A percentile compares a stretch with the other conserved stretches of the same genome.
Conservation (phyloP, 2,113 vertebrate species). For the Puma concolor region DNA sequence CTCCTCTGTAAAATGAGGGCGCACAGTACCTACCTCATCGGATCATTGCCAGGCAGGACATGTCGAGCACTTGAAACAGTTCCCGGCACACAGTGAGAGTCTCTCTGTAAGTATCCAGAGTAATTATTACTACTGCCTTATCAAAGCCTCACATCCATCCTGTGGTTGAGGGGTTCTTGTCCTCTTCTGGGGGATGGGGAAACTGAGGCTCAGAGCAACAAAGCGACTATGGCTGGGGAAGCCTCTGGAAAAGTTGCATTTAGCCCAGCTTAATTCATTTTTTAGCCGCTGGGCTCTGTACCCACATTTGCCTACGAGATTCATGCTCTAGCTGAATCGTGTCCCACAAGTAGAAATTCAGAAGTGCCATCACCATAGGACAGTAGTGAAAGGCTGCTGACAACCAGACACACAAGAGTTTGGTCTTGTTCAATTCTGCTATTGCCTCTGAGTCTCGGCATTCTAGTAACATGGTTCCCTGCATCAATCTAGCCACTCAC, state of each 20-base stretch:
- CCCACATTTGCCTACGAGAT: not conserved
- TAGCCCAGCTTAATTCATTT: not conserved
- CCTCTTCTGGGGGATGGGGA: not conserved
- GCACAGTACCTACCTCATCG: fast-evolving
- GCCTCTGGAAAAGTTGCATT: not conserved
- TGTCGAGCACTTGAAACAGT: not conserved
- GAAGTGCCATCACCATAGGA: not conserved
- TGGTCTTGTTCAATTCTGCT: not conserved
- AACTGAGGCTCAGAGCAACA: not conserved
- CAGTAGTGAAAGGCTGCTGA: too few relatives aligned
- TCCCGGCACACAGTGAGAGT: not conserved
- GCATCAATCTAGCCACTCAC: too few relatives aligned
- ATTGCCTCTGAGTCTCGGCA: not conserved
- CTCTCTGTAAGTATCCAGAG: not conserved
- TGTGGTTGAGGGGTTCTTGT: not conserved
- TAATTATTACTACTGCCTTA: not conserved
- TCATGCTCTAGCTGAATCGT: not conserved
- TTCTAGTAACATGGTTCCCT: not conserved
- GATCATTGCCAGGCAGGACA: too few relatives aligned
- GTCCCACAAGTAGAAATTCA: not conserved
- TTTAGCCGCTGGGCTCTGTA: fast-evolving
- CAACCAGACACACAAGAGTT: not conserved
- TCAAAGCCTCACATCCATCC: not conserved
- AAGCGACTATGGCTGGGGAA: not conserved
- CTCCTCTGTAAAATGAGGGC: not conserved